Evolutionary conservation across 2,888 invertebrate species (phyloP), one percentile per base, ranked within the genome.

Genomic region (Megamerina dolium): DNA sequence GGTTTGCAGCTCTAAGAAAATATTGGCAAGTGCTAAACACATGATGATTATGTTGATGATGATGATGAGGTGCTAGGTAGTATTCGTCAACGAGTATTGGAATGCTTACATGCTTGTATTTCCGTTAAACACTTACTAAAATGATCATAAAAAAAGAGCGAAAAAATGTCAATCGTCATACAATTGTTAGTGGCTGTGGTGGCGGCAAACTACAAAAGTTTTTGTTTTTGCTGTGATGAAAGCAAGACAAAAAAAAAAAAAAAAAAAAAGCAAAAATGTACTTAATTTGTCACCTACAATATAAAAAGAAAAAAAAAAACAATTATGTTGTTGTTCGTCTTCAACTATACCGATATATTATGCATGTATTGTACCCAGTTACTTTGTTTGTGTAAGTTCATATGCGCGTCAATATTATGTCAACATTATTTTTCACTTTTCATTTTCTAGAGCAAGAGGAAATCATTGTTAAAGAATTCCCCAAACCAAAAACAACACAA

Each of bases 201-300:
- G 33, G 34, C 47, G 46, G 49, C 41, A 45, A 50, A 53, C 50
- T 48, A 50, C 55, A 55, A 55, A 55, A 44, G 41, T 31, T 6
- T 6, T 31, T 23, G 23, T 37, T 37, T 27, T n/a, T 13, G n/a
- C 10, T 27, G 13, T 27, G 13, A 13, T 27, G 13, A 27, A 27
- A 27, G 27, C 27, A 48, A 47, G 33, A 35, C 14, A 31, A 38
- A 46, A 38, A 41, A 48, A 37, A 33, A 18, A 33, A 16, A 38
- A 30, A 51, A 49, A 19, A 37, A 21, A 42, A 38, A 37, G 46
- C 44, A 52, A 53, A 47, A 53, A n/a, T n/a, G n/a, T n/a, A 41
- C 53, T 58, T 60, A 57, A 57, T 59, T 59, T 61, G 60, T 64
- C 62, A 64, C 66, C 64, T 59, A 66, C 66, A 67, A 60, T 53